Conservation (phyloP, 1,140 invertebrate genomes). For the Drosophila baimaii region DNA sequence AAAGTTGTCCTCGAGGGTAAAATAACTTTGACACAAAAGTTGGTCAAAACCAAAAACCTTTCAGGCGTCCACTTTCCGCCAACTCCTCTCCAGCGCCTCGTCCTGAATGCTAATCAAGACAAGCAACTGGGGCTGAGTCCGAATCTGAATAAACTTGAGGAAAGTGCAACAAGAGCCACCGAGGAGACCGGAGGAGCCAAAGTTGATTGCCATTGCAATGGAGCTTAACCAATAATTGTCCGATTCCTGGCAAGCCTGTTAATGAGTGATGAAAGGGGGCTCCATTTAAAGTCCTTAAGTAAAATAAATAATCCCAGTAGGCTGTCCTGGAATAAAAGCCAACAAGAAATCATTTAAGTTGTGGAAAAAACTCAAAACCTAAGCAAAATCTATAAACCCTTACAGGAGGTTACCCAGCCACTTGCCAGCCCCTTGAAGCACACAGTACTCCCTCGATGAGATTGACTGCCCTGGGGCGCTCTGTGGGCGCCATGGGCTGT, state of each 20-base stretch:
- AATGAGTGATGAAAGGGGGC: not conserved
- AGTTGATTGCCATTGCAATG: constrained; percentile 44
- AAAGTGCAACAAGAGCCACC: constrained; percentile 38
- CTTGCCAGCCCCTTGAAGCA: too few relatives aligned
- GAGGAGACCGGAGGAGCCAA: not conserved
- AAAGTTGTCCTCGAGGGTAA: constrained; percentile 68
- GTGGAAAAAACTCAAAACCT: not conserved
- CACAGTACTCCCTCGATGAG: constrained; percentile 23
- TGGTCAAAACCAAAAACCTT: constrained; percentile 43
- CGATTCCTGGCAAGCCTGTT: not conserved
- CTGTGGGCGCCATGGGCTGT: constrained; percentile 44
- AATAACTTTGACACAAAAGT: constrained; percentile 72
- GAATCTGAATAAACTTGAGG: constrained; percentile 47
- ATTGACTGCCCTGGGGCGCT: constrained; percentile 31
- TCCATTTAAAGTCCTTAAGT: not conserved
- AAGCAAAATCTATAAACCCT: not conserved
- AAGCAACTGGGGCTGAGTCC: constrained; percentile 7
- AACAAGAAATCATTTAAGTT: not conserved
- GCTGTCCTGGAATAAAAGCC: not conserved
- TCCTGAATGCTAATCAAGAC: constrained; percentile 67
- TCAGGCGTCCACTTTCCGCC: constrained; percentile 43
- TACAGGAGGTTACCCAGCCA: not conserved
- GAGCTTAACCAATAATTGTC: constrained; percentile 20
- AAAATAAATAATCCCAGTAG: not conserved
- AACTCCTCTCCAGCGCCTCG: constrained; percentile 7